These are phyloP conservation scores for Trididemnum clinides DNA, from an alignment of 23 tunicate species.

Conservation along the genomic window DNA sequence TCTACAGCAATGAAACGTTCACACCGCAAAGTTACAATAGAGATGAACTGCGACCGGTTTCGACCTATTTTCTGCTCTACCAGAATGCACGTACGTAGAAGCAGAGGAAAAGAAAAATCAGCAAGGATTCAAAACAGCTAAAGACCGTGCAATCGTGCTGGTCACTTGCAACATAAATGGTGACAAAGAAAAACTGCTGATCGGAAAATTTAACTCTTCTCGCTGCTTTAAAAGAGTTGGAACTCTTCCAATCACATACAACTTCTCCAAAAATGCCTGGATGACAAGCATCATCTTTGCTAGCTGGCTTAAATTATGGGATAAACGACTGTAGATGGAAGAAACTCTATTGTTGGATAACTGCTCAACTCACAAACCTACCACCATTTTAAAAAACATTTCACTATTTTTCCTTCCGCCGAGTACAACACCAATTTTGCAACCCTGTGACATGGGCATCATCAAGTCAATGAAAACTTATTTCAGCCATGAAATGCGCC, in stretches of 20 bases:
- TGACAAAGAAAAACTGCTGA: conserved; percentile 7
- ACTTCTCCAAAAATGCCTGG: conserved; percentile 29
- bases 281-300: conserved; percentile 11
- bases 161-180: neutral
- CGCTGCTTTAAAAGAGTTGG: conserved; percentile 34
- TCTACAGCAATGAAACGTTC: conserved; percentile 33
- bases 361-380: conserved; percentile 30
- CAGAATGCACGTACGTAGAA: conserved; percentile 28
- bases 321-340: neutral
- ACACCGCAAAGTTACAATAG: conserved; percentile 21
- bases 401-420: conserved; percentile 31
- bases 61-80: conserved; percentile 21
- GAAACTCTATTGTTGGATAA: conserved; percentile 11
- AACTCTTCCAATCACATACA: conserved; percentile 36
- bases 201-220: conserved; percentile 26
- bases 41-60: conserved; percentile 13
- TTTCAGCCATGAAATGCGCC: conserved; percentile 32
- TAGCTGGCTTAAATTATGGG: conserved; percentile 2
- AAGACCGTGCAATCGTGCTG: too few relatives aligned
- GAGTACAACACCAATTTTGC: conserved; percentile 34
- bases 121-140: too few relatives aligned
- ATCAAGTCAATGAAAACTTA: conserved; percentile 28
- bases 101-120: too few relatives aligned
- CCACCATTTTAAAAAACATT: conserved; percentile 8
- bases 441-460: conserved; percentile 23